Conservation (phyloP, 2,113 vertebrate species). For the Myiozetetes cayanensis region DNA sequence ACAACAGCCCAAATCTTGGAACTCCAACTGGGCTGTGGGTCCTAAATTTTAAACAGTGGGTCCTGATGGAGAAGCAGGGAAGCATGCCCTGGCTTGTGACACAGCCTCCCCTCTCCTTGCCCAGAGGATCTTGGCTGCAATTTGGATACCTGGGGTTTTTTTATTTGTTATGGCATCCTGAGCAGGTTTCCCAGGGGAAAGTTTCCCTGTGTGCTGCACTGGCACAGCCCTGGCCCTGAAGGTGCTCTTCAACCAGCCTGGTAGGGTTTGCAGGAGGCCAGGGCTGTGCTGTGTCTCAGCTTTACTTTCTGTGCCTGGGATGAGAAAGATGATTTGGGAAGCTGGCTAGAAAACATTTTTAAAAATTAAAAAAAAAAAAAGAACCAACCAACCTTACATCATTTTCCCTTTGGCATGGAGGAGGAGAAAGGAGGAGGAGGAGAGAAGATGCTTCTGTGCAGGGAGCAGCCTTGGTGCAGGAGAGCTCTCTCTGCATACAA, state of each 20-base stretch:
- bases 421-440: not conserved
- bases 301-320: not conserved
- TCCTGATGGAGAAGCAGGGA: not conserved
- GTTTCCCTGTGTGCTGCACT: fast-evolving
- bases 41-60: not conserved
- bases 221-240: not conserved
- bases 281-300: fast-evolving
- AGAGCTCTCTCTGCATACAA: not conserved
- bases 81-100: not conserved
- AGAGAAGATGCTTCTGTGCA: not conserved
- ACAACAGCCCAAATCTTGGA: not conserved
- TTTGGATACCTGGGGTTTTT: not conserved
- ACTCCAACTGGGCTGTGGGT: fast-evolving
- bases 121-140: not conserved
- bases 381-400: not conserved
- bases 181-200: not conserved
- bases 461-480: not conserved
- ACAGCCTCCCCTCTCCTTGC: not conserved
- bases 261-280: not conserved
- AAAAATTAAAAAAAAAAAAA: too few relatives aligned
- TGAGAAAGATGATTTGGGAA: not conserved
- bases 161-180: not conserved
- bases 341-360: fast-evolving
- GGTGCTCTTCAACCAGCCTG: not conserved
- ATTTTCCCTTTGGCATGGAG: not conserved